Evolutionary conservation across 2,113 vertebrate genomes (phyloP).

Genomic region (Fukomys damarensis): DNA sequence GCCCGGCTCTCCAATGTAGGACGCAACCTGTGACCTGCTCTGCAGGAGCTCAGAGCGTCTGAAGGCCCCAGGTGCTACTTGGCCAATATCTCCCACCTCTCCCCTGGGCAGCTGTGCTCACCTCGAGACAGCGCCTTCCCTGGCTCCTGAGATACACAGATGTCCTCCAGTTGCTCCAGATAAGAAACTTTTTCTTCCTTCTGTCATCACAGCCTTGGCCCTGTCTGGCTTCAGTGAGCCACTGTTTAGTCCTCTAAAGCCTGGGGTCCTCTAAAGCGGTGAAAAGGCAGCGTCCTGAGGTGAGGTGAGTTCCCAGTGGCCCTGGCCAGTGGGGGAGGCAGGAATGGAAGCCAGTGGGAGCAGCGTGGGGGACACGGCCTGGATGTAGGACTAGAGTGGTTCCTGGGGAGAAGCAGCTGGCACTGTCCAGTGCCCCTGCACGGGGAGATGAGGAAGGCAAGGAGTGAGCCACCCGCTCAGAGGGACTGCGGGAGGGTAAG

Average conservation of each 20-base stretch:
- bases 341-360: neutral
- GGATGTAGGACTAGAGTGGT: neutral
- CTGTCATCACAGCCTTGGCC: neutral
- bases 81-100: neutral
- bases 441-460: neutral
- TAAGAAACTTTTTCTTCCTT: neutral
- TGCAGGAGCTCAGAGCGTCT: neutral
- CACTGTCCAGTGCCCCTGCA: neutral
- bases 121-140: neutral
- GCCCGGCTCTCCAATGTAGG: neutral
- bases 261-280: neutral
- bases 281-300: neutral
- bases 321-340: accelerated
- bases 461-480: neutral
- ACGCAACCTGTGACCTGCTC: no score
- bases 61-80: neutral
- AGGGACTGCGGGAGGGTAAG: no score
- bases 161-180: neutral
- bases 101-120: neutral
- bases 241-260: neutral
- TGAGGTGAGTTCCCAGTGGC: neutral
- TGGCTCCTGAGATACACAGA: neutral
- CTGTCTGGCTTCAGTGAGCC: neutral
- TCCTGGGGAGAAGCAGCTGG: neutral
- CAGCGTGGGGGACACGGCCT: neutral